Evolutionary conservation across 2,113 vertebrate species (phyloP).

Genomic region (Chrysemys picta): DNA sequence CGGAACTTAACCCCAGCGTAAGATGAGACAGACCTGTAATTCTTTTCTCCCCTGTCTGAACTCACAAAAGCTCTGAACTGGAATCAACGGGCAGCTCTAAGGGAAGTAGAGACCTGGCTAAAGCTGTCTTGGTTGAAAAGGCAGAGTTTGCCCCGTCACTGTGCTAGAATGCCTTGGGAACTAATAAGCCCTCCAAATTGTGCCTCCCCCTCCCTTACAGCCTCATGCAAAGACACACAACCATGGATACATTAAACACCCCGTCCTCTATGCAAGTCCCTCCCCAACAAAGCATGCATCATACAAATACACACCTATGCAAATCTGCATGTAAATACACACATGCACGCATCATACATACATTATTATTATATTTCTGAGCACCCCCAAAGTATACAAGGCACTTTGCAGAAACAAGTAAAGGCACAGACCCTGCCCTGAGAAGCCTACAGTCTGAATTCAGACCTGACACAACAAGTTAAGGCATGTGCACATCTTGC

Average conservation of each 20-base stretch:
- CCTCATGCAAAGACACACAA: not conserved
- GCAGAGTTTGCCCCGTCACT: not conserved
- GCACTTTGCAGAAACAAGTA: not conserved
- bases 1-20: no score
- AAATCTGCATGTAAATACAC: not conserved
- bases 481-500: not conserved
- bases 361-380: not conserved
- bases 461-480: not conserved
- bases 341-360: not conserved
- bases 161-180: not conserved
- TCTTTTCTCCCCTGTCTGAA: not conserved
- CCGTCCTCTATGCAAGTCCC: not conserved
- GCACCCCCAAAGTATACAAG: rapidly evolving
- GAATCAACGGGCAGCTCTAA: not conserved
- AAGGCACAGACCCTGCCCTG: not conserved
- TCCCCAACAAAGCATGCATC: not conserved
- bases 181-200: not conserved
- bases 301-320: not conserved
- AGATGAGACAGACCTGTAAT: not conserved
- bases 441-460: not conserved
- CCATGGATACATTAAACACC: not conserved
- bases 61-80: not conserved
- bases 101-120: not conserved
- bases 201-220: not conserved
- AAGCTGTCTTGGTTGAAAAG: not conserved